Conservation (phyloP, 2,797 vertebrate species). For the Notamacropus eugenii region DNA sequence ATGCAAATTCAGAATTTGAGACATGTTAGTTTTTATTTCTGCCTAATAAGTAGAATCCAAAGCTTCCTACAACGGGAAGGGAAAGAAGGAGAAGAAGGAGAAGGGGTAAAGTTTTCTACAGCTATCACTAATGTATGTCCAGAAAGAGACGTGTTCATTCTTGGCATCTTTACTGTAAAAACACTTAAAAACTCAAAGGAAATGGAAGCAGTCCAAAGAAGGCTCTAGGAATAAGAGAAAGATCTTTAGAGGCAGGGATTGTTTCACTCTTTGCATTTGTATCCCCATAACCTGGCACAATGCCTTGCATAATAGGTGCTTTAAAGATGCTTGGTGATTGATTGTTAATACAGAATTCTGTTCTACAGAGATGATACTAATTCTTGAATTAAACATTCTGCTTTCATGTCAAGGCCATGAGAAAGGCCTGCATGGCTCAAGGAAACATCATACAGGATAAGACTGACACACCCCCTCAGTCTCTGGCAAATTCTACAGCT, state of each 20-base stretch:
- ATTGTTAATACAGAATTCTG: not conserved
- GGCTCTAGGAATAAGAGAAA: not conserved
- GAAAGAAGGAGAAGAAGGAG: not conserved
- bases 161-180: not conserved
- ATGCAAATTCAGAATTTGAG: constrained; percentile 17
- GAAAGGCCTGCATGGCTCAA: not conserved
- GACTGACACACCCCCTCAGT: not conserved
- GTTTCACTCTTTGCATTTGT: not conserved
- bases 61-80: not conserved
- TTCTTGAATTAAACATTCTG: not conserved
- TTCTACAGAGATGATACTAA: not conserved
- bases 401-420: not conserved
- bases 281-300: not conserved
- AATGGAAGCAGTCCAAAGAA: not conserved
- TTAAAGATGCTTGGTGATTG: not conserved
- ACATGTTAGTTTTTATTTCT: not conserved
- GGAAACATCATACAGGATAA: not conserved
- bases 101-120: not conserved
- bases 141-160: not conserved
- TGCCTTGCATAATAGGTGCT: not conserved
- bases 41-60: not conserved
- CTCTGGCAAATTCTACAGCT: not conserved
- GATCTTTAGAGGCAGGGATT: not conserved
- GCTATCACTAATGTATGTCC: not conserved
- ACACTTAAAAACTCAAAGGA: not conserved